Conservation (phyloP, 2,888 invertebrate genomes). For the Agonopterix subpropinquella region DNA sequence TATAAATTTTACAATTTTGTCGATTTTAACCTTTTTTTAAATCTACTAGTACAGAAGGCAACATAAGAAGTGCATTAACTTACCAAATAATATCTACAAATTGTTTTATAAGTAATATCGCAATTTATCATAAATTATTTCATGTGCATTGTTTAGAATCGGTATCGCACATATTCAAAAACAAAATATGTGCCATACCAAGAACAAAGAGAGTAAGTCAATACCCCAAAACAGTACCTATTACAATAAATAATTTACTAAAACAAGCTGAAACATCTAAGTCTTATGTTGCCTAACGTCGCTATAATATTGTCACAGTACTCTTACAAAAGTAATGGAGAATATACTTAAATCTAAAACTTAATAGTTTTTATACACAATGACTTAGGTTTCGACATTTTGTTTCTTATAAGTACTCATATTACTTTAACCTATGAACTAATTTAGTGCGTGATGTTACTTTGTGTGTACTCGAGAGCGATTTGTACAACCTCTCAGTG, state of each 20-base stretch:
- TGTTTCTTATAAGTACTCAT: conserved; percentile 73
- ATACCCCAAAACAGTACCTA: conserved; percentile 5
- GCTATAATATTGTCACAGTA: conserved; percentile 61
- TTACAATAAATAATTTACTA: conserved; percentile 69
- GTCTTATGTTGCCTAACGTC: conserved; percentile 67
- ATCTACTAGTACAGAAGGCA: conserved; percentile 60
- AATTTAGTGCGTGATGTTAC: conserved; percentile 62
- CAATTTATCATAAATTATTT: conserved; percentile 11
- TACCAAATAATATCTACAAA: conserved; percentile 58
- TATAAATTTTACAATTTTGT: conserved; percentile 73
- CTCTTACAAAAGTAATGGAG: conserved; percentile 69
- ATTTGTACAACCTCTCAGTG: conserved; percentile 26
- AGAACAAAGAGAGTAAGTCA: conserved; percentile 12
- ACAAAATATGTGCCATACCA: conserved; percentile 24
- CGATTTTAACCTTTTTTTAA: conserved; percentile 62
- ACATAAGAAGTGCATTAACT: conserved; percentile 57
- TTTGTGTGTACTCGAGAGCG: conserved; percentile 34
- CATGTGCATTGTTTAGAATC: conserved; percentile 19
- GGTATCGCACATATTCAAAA: conserved; percentile 22
- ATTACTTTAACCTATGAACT: conserved; percentile 61
- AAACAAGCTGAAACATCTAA: conserved; percentile 46
- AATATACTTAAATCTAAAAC: conserved; percentile 69
- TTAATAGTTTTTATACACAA: conserved; percentile 72
- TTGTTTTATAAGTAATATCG: conserved; percentile 33
- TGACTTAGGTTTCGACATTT: conserved; percentile 76